Percentiles rank a stretch among this genome's conserved stretches.
Conservation (phyloP, 2,888 invertebrate genomes). For the Torymus texanus region DNA sequence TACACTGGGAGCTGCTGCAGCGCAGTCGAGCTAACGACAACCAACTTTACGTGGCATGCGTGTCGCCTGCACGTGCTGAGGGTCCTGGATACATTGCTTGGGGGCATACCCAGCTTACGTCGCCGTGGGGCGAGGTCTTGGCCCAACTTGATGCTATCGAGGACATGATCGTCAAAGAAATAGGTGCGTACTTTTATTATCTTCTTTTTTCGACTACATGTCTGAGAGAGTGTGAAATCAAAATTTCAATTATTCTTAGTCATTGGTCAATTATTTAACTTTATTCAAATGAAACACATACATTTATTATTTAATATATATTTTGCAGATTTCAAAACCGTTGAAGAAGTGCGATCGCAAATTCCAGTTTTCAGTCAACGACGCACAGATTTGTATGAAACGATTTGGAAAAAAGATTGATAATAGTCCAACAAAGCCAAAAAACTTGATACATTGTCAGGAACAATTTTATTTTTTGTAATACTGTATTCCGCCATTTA, state of each 20-base stretch:
- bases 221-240: not conserved
- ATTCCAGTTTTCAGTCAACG: conserved; percentile 88
- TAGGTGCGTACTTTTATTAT: conserved; percentile 78
- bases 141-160: conserved; percentile 83
- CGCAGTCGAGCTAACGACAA: conserved; percentile 90
- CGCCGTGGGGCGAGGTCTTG: conserved; percentile 89
- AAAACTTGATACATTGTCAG: no score
- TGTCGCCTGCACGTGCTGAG: conserved; percentile 88
- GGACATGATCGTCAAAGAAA: conserved; percentile 83
- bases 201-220: not conserved
- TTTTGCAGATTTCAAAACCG: conserved; percentile 82
- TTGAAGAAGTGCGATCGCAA: conserved; percentile 87
- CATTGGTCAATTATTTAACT: conserved; percentile 4
- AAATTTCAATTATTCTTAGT: not conserved
- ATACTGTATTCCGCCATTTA: no score
- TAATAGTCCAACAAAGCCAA: not conserved
- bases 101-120: conserved; percentile 89
- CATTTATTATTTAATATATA: conserved; percentile 44
- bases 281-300: not conserved
- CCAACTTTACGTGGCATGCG: conserved; percentile 90
- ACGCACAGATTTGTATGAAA: conserved; percentile 75
- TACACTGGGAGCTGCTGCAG: conserved; percentile 93
- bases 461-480: no score
- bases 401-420: conserved; percentile 63
- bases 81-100: conserved; percentile 88